A percentile compares a stretch with the other conserved stretches of the same genome.
Evolutionary conservation across 53 echinoderm and acorn worm genomes (phyloP).

Genomic region (Holothuria scabra): DNA sequence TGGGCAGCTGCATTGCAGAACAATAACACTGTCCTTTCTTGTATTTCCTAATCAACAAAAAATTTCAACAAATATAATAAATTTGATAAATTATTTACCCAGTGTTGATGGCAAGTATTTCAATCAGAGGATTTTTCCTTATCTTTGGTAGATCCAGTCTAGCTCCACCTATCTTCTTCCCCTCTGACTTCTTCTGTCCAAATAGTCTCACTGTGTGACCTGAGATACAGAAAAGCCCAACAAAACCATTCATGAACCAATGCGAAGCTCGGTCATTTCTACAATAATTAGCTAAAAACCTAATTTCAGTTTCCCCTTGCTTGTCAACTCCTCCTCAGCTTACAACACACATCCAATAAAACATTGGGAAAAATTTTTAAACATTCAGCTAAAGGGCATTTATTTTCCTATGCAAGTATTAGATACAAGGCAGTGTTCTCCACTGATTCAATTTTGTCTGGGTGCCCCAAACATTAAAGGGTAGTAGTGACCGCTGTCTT

Average conservation of each 20-base stretch:
- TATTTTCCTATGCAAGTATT: no score
- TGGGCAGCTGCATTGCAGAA: no score
- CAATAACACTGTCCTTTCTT: no score
- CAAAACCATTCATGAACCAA: neutral
- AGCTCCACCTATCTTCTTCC: conserved; percentile 94
- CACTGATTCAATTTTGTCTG: no score
- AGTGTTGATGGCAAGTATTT: conserved; percentile 98
- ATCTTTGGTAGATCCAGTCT: conserved; percentile 90
- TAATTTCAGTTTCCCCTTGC: neutral
- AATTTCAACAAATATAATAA: no score
- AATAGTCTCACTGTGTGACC: conserved; percentile 91
- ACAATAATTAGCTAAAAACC: neutral
- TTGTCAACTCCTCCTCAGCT: neutral
- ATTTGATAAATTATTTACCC: conserved; percentile 63
- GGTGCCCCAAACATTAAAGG: no score
- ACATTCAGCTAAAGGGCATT: no score
- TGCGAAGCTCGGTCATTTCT: neutral
- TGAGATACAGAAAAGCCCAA: conserved; percentile 2
- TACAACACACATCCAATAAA: no score
- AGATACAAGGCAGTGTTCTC: no score
- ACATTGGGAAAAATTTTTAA: no score
- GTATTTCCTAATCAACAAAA: no score
- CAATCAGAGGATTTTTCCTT: conserved; percentile 88
- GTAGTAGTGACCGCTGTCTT: no score
- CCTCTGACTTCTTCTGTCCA: conserved; percentile 96